Conservation (phyloP, 1,140 invertebrate species). For the Cydia amplana region DNA sequence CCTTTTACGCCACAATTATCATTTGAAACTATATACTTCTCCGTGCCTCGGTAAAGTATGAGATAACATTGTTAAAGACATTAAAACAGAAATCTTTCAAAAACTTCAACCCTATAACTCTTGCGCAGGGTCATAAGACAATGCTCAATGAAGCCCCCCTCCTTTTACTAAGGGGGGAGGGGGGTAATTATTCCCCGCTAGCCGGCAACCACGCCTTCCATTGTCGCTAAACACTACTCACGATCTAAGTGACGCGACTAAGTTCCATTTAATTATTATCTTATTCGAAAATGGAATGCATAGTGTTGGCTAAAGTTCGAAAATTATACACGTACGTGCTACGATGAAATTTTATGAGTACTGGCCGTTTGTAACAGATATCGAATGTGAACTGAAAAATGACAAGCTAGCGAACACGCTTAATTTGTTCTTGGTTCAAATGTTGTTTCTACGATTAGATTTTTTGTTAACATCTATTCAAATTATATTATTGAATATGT, state of each 20-base stretch:
- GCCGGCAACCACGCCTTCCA: constrained; percentile 23
- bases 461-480: background rate
- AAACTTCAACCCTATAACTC: constrained; percentile 15
- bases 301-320: background rate
- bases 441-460: background rate
- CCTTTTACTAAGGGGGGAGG: background rate
- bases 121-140: constrained; percentile 31
- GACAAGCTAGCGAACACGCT: background rate
- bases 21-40: no score
- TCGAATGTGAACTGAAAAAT: background rate
- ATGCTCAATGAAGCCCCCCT: constrained; percentile 30
- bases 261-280: constrained; percentile 32
- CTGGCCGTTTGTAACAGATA: background rate
- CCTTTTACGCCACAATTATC: background rate
- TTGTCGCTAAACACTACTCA: constrained; percentile 29
- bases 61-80: constrained; percentile 18
- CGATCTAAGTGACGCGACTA: constrained; percentile 29
- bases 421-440: background rate
- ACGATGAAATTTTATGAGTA: background rate
- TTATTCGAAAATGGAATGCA: constrained; percentile 24
- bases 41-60: background rate
- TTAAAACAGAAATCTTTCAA: constrained; percentile 18
- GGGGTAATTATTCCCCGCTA: constrained; percentile 31
- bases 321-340: background rate
- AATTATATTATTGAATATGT: no score